Base-by-base conservation (phyloP, 2,797 vertebrate genomes). In the Galagoides demidoff region DNA sequence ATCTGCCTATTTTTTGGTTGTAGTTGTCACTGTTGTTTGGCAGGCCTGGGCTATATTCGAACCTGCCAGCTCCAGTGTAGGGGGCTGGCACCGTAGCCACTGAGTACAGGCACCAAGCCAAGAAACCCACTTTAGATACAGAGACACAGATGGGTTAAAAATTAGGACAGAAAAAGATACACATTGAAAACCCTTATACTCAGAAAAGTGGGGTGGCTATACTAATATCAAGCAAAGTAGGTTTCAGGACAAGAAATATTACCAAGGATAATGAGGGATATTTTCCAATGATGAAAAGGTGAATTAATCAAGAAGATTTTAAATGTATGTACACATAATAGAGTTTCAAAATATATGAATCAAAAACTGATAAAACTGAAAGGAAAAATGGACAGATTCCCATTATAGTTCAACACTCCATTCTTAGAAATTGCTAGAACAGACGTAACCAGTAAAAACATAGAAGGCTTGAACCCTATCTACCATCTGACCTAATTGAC, bases 251-350 rank as follows among this genome's bases (percentile, higher is more conserved):
- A 81, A 91, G 43, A 85, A 77, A 79, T 88, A 85, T 25, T 85
- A 63, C 52, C 2, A 43, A 91, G 20, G 27, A 27, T 71, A 90
- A 64, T 23, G 14, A 57, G 61, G 43, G 61, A 85, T n/a, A 85
- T 82, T 96, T 92, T n/a, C 14, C 64, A 59, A 71, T 49, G 57
- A 55, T 52, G 37, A 92, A 86, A 95, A 82, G 17, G 45, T 89
- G 31, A 64, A 25, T 92, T 85, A 83, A 55, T 82, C 27, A 77
- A 66, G 39, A 95, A 86, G 43, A 59, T 88, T 90, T 73, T 90
- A 88, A 88, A 9, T 81, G 19, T 71, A n/a, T 79, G 17, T 78
- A 66, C 11, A 85, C 19, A 12, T 45, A 81, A 29, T 39, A 92
- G 55, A 73, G 20, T 49, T 92, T 90, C 85, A 92, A 86, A 84